These are phyloP conservation scores for Popillia japonica DNA, from an alignment of 1,140 invertebrate species.

Conservation along the genomic window DNA sequence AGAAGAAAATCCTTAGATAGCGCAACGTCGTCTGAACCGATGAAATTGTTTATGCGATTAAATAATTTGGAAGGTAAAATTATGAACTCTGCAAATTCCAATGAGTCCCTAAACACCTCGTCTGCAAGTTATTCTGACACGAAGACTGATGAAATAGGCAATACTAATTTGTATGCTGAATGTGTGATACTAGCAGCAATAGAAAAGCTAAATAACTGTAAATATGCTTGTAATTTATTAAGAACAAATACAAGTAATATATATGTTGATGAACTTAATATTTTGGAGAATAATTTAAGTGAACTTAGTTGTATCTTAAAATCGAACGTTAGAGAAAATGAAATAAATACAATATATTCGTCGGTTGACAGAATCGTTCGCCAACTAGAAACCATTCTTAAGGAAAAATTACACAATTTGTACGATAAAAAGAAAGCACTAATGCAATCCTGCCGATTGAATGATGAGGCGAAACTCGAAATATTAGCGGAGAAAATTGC, in stretches of 20 bases:
- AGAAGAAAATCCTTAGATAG: conserved; percentile 79
- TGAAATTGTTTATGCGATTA: conserved; percentile 78
- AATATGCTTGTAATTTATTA: conserved; percentile 48
- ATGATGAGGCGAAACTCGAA: conserved; percentile 71
- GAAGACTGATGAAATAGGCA: conserved; percentile 45
- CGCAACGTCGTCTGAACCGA: conserved; percentile 77
- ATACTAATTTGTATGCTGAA: conserved; percentile 37
- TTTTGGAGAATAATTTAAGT: conserved; percentile 67
- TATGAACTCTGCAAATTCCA: conserved; percentile 66
- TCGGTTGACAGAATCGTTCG: conserved; percentile 69
- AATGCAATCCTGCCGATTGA: conserved; percentile 69
- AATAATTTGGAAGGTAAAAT: conserved; percentile 79
- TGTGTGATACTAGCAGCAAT: conserved; percentile 48
- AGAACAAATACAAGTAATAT: conserved; percentile 47
- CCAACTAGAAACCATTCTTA: conserved; percentile 71
- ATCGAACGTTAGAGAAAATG: conserved; percentile 59
- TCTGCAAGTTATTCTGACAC: conserved; percentile 59
- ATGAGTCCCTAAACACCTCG: conserved; percentile 63
- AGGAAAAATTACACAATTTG: conserved; percentile 71
- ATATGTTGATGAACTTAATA: conserved; percentile 56
- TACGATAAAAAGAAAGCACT: conserved; percentile 69
- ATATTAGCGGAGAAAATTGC: conserved; percentile 79
- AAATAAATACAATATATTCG: conserved; percentile 63
- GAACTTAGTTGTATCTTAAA: conserved; percentile 67
- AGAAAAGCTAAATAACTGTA: conserved; percentile 56